Base-by-base conservation (phyloP, 2,888 invertebrate species). In the Drosophila birchii region DNA sequence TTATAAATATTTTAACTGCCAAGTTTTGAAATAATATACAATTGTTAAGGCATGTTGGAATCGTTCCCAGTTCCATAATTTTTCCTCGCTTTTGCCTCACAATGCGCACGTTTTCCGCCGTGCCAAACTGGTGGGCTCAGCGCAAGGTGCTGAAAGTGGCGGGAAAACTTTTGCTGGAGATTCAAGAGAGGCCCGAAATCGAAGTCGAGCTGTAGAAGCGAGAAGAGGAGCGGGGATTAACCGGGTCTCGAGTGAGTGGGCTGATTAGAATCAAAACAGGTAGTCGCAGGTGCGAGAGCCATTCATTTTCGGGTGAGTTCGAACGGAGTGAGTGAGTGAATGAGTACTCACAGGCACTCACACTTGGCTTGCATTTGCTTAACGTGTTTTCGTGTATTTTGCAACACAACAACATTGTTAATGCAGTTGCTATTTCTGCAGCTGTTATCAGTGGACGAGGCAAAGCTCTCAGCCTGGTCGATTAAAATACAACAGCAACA, bases 81-180 rank as follows among this genome's bases (percentile, higher is more conserved):
- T 44, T 29, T 12, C 5, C 2, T 12, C 16, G 26, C 3, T 45
- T 26, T 53, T 1, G 12, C 12, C 11, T 71, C 84, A 88, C 81
- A 76, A 84, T 85, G 81, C 84, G 87, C 88, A 85, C 84, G 89
- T 85, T 88, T 86, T 84, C 79, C 67, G 43, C 75, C 80, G 81
- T 78, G 80, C 75, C 45, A 82, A 88, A 78, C 58, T 75, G 77
- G 59, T 63, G 76, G 78, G 76, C 71, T 75, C 64, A 82, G 58
- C 79, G 79, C 72, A 88, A 88, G 81, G 88, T 86, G 88, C 80
- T 77, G 75, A 83, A 83, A 86, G 86, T 88, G 88, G 84, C 84
- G 84, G 84, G 84, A 84, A 84, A 88, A 86, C 72, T 83, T 70
- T 80, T 62, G 58, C 72, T 73, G 67, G 75, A 80, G 78, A 88